Evolutionary conservation across 2,888 invertebrate species (phyloP), one percentile per base, ranked within the genome.

Genomic region (Phragmatobia fuliginosa): DNA sequence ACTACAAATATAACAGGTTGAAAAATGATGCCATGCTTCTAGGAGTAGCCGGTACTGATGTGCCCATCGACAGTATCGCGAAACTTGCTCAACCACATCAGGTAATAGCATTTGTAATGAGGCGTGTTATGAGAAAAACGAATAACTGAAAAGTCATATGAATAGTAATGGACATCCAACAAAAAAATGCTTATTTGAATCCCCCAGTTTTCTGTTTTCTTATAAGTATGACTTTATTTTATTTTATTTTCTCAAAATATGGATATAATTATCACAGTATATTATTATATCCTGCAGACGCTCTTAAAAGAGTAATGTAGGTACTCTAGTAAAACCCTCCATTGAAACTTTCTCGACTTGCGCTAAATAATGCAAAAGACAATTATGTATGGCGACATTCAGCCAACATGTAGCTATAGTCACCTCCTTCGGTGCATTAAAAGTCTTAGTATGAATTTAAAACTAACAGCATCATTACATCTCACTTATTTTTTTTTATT

Each of bases 21-120:
- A 84, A 96, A 84, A 96, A 96, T 58, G 95, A 96, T 78, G 98
- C 98, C 0, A 96, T 97, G 82, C 94, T 99, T 65, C 95, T 99
- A 38, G 99, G 99, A 0, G 99, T 99, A 4, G 99, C 99, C 3
- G 99, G 99, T 0, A 99, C 99, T 0, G 99, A 99, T 88, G 97
- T 99, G 41, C 98, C 99, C 1, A 97, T 99, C 11, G 97, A 98
- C 83, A 99, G 99, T 87, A 97, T 99, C 68, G 96, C 97, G 67
- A 97, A 98, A 91, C 95, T 99, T 45, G 98, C 99, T 0, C 96
- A 98, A 75, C 98, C 99, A 0, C 97, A 98, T 87, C 97, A 99
- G 96, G 97, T 98, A 81, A 70, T 3, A 52, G n/a, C 16, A 59
- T n/a, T 49, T 28, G 16, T 28, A 16, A 4, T 10, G 28, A 56